Evolutionary conservation across 2,888 invertebrate genomes (phyloP), one percentile per base, ranked within the genome.

Genomic region (Argyra leucocephala): DNA sequence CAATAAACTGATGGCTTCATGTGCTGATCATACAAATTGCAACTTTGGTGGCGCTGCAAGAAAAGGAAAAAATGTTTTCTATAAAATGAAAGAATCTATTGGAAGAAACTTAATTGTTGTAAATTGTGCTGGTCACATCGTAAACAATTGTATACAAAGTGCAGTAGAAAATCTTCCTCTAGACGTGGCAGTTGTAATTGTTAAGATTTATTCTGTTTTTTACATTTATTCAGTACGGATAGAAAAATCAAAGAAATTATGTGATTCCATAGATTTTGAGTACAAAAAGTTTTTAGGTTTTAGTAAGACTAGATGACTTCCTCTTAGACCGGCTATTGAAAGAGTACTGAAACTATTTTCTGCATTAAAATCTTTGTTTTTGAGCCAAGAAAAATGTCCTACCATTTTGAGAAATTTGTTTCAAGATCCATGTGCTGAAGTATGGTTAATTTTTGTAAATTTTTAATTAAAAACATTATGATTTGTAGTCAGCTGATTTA

Each of bases 361-460:
- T 1, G 36, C 22, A 1, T 37, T 61, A 36, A 61, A 61, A 36
- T 36, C 9, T 36, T 61, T 21, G 4, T 61, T 61, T 61, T 21
- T 22, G 21, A 12, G 10, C 21, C 21, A 36, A 22, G 61, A 31
- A 22, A 61, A 61, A 61, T 61, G 61, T 5, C 61, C 61, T 12
- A 36, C 36, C 7, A 12, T 61, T 3, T 22, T 61, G 36, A 61
- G 21, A 36, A 36, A 21, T 21, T 61, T 61, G 3, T 61, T 61
- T 31, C 15, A 31, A 31, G 31, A 24, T 31, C 31, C 61, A 7
- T 59, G 7, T 22, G 58, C 63, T 15, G 64, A 66, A 66, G 12
- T 63, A 21, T 63, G 58, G 61, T 26, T 67, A 37, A 22, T 61
- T 58, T 68, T 69, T 62, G 57, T 60, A 58, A n/a, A n/a, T n/a